These are phyloP conservation scores for Creontiades dilutus DNA, from an alignment of 2,888 invertebrate genomes.

Conservation along the genomic window DNA sequence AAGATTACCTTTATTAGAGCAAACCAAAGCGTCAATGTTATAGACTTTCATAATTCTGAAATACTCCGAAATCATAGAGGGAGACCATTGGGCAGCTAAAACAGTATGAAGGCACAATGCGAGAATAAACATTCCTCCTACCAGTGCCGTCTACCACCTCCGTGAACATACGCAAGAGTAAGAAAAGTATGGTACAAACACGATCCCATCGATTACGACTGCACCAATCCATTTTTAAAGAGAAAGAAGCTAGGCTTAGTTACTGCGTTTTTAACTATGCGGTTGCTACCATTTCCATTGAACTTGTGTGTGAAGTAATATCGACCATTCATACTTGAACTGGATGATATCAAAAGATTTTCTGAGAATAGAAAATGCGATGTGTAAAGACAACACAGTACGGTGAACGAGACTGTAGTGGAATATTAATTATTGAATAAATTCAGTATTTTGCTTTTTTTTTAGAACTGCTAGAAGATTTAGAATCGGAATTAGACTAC, in stretches of 20 bases:
- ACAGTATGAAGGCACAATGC: neutral
- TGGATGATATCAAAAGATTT: no score
- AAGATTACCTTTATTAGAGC: constrained; percentile 22
- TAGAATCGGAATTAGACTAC: no score
- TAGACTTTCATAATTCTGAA: neutral
- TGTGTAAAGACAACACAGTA: no score
- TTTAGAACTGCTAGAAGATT: no score
- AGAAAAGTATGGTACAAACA: neutral
- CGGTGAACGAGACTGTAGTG: no score
- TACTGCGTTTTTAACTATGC: neutral
- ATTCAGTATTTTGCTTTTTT: no score
- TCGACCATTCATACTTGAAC: neutral
- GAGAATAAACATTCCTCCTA: neutral
- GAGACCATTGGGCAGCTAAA: neutral
- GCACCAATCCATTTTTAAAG: constrained; percentile 2
- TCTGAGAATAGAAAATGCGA: no score
- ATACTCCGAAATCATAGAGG: constrained; percentile 28
- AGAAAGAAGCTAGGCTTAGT: neutral
- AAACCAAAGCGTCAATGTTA: constrained; percentile 39
- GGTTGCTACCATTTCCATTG: neutral
- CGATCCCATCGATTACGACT: neutral
- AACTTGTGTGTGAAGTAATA: neutral
- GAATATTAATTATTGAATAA: no score
- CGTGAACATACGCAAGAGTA: no score
- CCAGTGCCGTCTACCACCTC: neutral